Percentiles rank a stretch among this genome's conserved stretches.
These are phyloP conservation scores for Trypoxylus dichotomus DNA, from an alignment of 1,140 invertebrate species.

Conservation along the genomic window DNA sequence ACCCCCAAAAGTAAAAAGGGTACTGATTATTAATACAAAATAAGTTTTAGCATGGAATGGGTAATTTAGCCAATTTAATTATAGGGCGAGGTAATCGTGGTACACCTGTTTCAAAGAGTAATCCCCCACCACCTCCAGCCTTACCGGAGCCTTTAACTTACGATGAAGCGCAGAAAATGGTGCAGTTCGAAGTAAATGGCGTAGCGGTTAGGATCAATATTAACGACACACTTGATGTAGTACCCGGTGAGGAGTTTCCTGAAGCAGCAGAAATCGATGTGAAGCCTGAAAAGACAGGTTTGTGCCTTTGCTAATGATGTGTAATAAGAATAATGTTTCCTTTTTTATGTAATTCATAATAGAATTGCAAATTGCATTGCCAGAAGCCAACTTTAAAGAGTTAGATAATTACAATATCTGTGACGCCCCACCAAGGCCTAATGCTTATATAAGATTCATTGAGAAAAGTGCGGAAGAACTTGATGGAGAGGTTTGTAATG, in stretches of 20 bases:
- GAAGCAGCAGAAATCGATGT: constrained; percentile 54
- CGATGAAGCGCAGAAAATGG: constrained; percentile 78
- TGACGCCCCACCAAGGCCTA: constrained; percentile 77
- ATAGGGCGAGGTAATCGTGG: constrained; percentile 38
- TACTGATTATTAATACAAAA: constrained; percentile 37
- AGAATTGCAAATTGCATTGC: constrained; percentile 67
- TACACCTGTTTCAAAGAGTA: not conserved
- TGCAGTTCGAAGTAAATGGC: constrained; percentile 83
- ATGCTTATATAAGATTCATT: constrained; percentile 87
- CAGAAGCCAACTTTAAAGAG: constrained; percentile 81
- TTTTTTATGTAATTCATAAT: no score
- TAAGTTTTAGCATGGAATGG: not conserved
- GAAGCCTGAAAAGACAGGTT: constrained; percentile 36
- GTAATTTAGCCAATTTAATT: not conserved
- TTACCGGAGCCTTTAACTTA: constrained; percentile 69
- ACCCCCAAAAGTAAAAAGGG: constrained; percentile 59
- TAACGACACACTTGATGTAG: constrained; percentile 63
- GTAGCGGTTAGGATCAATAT: constrained; percentile 63
- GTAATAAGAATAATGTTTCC: no score
- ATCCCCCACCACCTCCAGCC: constrained; percentile 53
- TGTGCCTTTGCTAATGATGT: no score
- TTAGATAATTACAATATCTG: constrained; percentile 76
- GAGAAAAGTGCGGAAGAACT: constrained; percentile 93
- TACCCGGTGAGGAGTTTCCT: constrained; percentile 64
- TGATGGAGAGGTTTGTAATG: constrained; percentile 68